Evolutionary conservation across 2,888 invertebrate species (phyloP), one percentile per base, ranked within the genome.

Genomic region (Volucella inanis): DNA sequence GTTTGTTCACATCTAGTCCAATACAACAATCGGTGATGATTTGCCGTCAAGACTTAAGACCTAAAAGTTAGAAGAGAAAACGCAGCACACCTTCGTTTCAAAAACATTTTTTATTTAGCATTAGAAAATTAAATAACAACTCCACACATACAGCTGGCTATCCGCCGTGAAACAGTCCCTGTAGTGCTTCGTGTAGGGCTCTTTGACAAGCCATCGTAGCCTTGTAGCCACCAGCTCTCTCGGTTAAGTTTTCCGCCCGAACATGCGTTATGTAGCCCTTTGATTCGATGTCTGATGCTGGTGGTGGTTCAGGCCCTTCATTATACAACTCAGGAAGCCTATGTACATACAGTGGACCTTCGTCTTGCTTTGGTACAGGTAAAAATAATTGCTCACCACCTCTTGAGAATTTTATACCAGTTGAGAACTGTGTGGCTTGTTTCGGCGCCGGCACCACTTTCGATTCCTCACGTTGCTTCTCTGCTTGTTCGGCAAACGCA

Each of bases 181-280:
- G 94, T 89, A 98, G 93, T 0, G 98, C 97, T 90, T 98, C 98
- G 90, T 97, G 96, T 52, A 98, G 91, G 0, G 98, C 98, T 82
- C 98, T 93, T 84, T 96, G 93, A 90, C 98, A 98, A 0, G 97
- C 97, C 88, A 97, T 93, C 2, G 94, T 94, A 0, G 97, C 94
- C n/a, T 94, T 94, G 90, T 96, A 98, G 1, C 99, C 98, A 10
- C 98, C 98, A 0, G 97, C 97, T 87, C 94, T 94, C 91, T 98
- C 98, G 18, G 94, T 93, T 31, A 94, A 93, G 45, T 93, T 95
- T 88, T 97, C 97, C 2, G 93, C 89, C 87, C 97, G 94, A 47
- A 98, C 94, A 91, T 98, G 96, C 18, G 93, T 90, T 82, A 97
- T 93, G 90, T 96, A 98, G 2, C 96, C 96, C 74, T 93, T 92